phyloP scores from a whole-genome alignment of 2,113 vertebrate species.

The Motacilla alba region DNA sequence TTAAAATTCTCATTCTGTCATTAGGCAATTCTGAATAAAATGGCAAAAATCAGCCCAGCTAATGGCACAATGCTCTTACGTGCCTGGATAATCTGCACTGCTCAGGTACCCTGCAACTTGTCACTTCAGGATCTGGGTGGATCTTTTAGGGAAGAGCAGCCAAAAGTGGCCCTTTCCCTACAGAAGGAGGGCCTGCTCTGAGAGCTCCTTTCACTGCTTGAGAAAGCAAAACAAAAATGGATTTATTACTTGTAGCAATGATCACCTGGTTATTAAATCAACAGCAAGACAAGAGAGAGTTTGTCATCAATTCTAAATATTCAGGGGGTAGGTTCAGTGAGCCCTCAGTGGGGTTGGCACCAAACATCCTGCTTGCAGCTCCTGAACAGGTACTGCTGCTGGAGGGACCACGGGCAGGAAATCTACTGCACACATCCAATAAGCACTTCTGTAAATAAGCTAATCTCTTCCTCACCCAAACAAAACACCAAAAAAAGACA shows the following conservation, averaged over 20 bases:
- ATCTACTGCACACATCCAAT: background rate
- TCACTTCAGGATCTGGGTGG: background rate
- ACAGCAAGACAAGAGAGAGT: background rate
- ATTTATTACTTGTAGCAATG: background rate
- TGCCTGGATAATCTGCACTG: background rate
- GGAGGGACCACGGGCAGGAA: background rate
- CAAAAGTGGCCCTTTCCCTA: background rate
- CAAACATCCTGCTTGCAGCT: background rate
- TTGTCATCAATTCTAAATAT: background rate
- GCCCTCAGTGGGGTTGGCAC: background rate
- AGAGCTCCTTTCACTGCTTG: background rate
- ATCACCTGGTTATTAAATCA: background rate
- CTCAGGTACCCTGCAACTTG: background rate
- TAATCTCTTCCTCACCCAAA: background rate
- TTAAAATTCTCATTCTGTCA: background rate
- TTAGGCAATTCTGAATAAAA: background rate
- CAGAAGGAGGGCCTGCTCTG: background rate
- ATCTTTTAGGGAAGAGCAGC: background rate
- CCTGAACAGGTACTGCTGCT: background rate
- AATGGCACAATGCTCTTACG: background rate
- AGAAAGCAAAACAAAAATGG: background rate
- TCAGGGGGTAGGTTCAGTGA: background rate
- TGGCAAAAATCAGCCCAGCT: background rate
- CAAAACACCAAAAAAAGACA: background rate
- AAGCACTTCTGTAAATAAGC: background rate